phyloP scores from a whole-genome alignment of 1,140 invertebrate genomes.

The Epicauta chinensis region DNA sequence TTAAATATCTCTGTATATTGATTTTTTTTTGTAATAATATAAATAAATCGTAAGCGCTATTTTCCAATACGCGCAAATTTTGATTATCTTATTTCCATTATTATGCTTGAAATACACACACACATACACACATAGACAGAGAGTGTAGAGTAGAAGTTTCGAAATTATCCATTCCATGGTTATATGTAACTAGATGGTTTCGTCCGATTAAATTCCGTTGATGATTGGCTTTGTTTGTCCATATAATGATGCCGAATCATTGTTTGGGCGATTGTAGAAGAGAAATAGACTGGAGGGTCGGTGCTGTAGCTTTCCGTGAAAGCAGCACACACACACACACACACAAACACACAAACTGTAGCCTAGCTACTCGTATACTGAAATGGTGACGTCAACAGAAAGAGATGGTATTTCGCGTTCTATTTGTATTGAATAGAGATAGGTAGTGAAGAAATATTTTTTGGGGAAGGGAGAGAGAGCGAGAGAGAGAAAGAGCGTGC shows the following conservation, averaged over 20 bases:
- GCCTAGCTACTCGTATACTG: slow-evolving; percentile 38
- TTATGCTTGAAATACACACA: slow-evolving; percentile 45
- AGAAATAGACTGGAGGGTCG: slow-evolving; percentile 44
- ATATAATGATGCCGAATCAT: slow-evolving; percentile 16
- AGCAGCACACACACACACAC: slow-evolving; percentile 32
- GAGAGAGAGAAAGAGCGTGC: slow-evolving; percentile 5
- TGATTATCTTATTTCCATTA: slow-evolving; percentile 46
- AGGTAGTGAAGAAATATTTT: slow-evolving; percentile 35
- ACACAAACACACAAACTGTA: slow-evolving; percentile 27
- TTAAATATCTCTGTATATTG: too few relatives aligned
- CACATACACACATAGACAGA: too few relatives aligned
- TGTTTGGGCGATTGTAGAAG: slow-evolving; percentile 36
- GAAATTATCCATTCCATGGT: slow-evolving; percentile 47
- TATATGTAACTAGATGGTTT: slow-evolving; percentile 43
- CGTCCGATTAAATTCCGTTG: too few relatives aligned
- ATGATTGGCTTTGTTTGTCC: slow-evolving; percentile 37
- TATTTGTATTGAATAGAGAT: slow-evolving; percentile 22
- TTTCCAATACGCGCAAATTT: slow-evolving; percentile 36
- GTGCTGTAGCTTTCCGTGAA: slow-evolving; percentile 44
- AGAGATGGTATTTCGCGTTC: slow-evolving; percentile 17
- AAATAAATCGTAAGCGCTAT: too few relatives aligned
- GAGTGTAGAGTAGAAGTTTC: slow-evolving; percentile 46
- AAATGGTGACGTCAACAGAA: slow-evolving; percentile 41
- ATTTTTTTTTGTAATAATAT: slow-evolving; percentile 1
- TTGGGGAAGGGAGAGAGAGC: slow-evolving; percentile 39